Base-by-base conservation (phyloP, 2,888 invertebrate species). In the Metalampra italica region DNA sequence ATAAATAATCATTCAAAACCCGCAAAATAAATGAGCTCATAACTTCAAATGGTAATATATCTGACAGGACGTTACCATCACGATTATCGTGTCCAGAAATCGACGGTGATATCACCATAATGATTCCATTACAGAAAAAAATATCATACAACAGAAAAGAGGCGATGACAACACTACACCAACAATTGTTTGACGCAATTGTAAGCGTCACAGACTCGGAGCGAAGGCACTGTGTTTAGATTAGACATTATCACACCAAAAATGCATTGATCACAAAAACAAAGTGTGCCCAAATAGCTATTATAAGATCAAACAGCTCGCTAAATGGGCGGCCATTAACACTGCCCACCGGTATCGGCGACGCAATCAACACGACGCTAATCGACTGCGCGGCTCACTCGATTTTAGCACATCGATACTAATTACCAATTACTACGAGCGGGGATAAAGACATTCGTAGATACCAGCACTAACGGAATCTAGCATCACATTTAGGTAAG, bases 381-480 rank as follows among this genome's bases (percentile, higher is more conserved):
- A 82, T 79, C 75, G 78, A 76, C 65, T 65, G 66, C 59, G 60
- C 70, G 60, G 72, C 68, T 65, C 68, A 78, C 69, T 76, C 64
- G 60, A 75, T 85, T 83, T 86, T 82, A 84, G 82, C 84, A 82
- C 78, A 65, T 81, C 71, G 67, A 65, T 78, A 78, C 81, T 85
- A 85, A 86, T 79, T 64, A 78, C 73, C 78, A 81, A 85, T 81
- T 78, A 81, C 71, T 70, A 75, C 70, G 66, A 59, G 64, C 60
- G 62, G 56, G 64, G 62, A 73, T 71, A 67, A 51, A 74, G 64
- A 71, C 64, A 73, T 72, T 70, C 59, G 54, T 54, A 57, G 64
- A 57, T 56, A 54, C 49, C 34, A 41, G 41, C 39, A 45, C 29
- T 37, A 44, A 43, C 14, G 22, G 22, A 22, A 22, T 3, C 22